A percentile compares a stretch with the other conserved stretches of the same genome.
phyloP scores from a whole-genome alignment of 1,140 invertebrate genomes.

The Neodiprion fabricii region DNA sequence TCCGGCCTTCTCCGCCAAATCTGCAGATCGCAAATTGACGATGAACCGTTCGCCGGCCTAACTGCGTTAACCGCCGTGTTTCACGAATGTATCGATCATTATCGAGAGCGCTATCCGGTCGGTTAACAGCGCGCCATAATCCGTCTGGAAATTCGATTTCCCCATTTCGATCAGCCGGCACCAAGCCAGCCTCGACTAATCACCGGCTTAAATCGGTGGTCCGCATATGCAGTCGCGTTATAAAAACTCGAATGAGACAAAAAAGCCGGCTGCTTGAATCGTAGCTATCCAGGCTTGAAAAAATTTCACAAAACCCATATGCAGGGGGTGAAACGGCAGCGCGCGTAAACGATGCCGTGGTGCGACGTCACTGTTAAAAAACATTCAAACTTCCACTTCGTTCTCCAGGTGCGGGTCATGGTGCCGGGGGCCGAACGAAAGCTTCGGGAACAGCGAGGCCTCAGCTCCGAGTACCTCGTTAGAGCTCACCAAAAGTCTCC shows the following conservation, averaged over 20 bases:
- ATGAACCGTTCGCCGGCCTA: neutral
- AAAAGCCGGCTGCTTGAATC: too few relatives aligned
- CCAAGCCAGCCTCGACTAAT: neutral
- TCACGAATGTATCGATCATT: neutral
- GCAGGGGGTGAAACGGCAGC: too few relatives aligned
- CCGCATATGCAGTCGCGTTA: neutral
- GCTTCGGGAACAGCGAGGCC: conserved; percentile 61
- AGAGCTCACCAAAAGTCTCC: conserved; percentile 58
- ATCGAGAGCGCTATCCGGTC: neutral
- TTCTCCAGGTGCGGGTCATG: conserved; percentile 65
- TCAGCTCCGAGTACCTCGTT: conserved; percentile 59
- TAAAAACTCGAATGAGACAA: neutral
- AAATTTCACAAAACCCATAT: too few relatives aligned
- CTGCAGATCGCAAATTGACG: neutral
- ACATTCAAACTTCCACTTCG: conserved; percentile 16
- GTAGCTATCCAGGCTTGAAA: too few relatives aligned
- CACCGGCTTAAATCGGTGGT: neutral
- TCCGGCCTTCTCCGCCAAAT: too few relatives aligned
- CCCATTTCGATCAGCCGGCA: neutral
- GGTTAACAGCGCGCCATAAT: neutral
- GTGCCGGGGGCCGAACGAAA: conserved; percentile 70
- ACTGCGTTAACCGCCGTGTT: neutral
- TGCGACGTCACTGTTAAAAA: neutral
- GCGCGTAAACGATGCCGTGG: too few relatives aligned
- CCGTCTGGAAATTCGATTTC: neutral